A percentile compares a stretch with the other conserved stretches of the same genome.
These are phyloP conservation scores for Heliconius ethilla DNA, from an alignment of 2,888 invertebrate genomes.

Conservation along the genomic window DNA sequence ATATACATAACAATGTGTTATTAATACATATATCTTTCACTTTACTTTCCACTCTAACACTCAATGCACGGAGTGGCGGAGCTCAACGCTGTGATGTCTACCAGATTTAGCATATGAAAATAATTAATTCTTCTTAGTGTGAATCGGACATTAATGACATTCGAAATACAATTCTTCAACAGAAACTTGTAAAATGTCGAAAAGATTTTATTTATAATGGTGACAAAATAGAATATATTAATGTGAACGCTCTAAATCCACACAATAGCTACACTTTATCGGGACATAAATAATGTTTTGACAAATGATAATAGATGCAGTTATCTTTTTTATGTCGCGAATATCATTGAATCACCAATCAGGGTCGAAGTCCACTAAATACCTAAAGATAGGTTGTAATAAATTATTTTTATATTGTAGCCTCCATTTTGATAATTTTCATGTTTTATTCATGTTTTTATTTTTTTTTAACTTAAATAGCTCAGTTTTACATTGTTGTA, in stretches of 20 bases:
- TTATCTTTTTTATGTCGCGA: not conserved
- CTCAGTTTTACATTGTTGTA: no score
- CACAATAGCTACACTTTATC: conserved; percentile 6
- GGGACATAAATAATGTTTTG: conserved; percentile 6
- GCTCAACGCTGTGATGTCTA: no score
- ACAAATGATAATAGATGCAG: conserved; percentile 8
- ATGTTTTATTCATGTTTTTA: not conserved
- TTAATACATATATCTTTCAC: no score
- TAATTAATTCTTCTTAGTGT: no score
- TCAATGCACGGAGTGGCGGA: no score
- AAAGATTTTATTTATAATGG: no score
- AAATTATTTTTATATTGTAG: conserved; percentile 9
- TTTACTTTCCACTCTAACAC: no score
- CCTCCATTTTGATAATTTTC: conserved; percentile 12
- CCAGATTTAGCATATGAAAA: no score
- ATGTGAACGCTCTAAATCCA: not conserved
- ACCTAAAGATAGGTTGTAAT: conserved; percentile 8
- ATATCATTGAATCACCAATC: conserved; percentile 12
- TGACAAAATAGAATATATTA: not conserved
- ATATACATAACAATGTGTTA: not conserved
- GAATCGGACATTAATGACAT: no score
- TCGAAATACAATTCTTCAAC: no score
- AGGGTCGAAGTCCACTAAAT: conserved; percentile 14
- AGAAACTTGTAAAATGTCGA: no score
- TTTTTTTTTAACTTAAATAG: no score